Base-by-base conservation (phyloP, 2,113 vertebrate genomes). In the Micromys minutus region DNA sequence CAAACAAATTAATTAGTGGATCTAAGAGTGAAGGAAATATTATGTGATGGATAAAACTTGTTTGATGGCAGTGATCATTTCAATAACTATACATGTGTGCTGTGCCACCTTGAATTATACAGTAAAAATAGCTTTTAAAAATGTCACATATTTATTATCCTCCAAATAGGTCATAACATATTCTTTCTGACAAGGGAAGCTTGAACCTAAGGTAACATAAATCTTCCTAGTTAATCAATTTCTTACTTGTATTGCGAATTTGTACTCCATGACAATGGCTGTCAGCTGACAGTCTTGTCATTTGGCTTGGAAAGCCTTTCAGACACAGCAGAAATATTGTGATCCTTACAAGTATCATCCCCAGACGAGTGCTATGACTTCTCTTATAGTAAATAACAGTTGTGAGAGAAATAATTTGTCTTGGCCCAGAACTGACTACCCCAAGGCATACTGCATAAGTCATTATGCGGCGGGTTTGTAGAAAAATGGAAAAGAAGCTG, bases 321-420 rank as follows among this genome's bases (percentile, higher is more conserved):
- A 87, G 55, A 94, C 67, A 89, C 61, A 96, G 87, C 84, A 97
- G 96, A 95, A 93, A 87, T 45, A 93, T 19, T 94, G 75, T 93
- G 79, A 91, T 95, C 94, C 93, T 95, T 95, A 93, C 52, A 89
- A 96, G 42, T 81, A 31, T 85, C 76, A 71, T 90, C 71, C 95
- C 69, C 79, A 93, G 90, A 98, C 67, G 97, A 96, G 55, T 92
- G 22, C 87, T 76, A 57, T 90, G 90, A 95, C 86, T 93, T 72
- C 83, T 36, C 34, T 81, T 93, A 65, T 75, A 94, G 88, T 26
- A 95, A 95, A 89, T 92, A 92, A 92, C 85, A 93, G 71, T 89
- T 93, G 89, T 88, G 63, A 90, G 72, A n/a, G 94, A 96, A 96
- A 94, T 31, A 95, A 91, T 79, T 97, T 83, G 31, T 91, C 90